phyloP scores from a whole-genome alignment of 2,888 invertebrate species.

The Netelia melanura region DNA sequence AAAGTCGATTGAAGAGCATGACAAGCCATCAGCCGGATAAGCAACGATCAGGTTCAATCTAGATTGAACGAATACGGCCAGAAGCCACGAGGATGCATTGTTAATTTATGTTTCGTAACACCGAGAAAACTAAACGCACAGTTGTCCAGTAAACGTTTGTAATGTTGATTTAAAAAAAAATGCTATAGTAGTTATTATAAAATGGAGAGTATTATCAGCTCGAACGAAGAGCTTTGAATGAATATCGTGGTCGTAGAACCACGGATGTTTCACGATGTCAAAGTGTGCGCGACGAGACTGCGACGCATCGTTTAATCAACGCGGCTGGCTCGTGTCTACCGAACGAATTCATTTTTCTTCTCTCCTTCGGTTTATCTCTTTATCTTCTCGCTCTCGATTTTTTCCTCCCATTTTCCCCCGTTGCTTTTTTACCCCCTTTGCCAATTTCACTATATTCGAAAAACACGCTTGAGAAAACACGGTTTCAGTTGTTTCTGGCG shows the following conservation, averaged over 20 bases:
- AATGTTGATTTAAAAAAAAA: too few relatives aligned
- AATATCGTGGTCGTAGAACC: constrained; percentile 55
- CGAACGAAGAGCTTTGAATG: constrained; percentile 62
- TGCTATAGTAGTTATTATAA: background rate
- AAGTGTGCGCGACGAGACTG: constrained; percentile 39
- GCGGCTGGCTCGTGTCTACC: constrained; percentile 66
- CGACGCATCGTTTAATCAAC: constrained; percentile 51
- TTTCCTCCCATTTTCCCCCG: constrained; percentile 20
- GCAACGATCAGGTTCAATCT: constrained; percentile 33
- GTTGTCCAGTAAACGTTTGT: too few relatives aligned
- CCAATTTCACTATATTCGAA: constrained; percentile 15
- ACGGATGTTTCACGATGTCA: constrained; percentile 45
- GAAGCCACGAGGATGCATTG: constrained; percentile 2
- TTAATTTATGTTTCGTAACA: background rate
- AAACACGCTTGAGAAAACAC: constrained; percentile 19
- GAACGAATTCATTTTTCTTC: constrained; percentile 34
- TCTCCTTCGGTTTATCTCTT: constrained; percentile 2
- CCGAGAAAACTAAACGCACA: background rate
- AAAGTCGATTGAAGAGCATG: constrained; percentile 48
- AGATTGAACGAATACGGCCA: constrained; percentile 1
- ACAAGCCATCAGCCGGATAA: constrained; percentile 55
- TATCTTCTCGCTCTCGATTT: constrained; percentile 47
- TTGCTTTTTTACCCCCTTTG: constrained; percentile 35
- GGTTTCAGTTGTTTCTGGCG: constrained; percentile 20
- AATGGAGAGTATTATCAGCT: constrained; percentile 33